A percentile compares a stretch with the other conserved stretches of the same genome.
phyloP scores from a whole-genome alignment of 2,888 invertebrate species.

The Drosophila multiciliata region DNA sequence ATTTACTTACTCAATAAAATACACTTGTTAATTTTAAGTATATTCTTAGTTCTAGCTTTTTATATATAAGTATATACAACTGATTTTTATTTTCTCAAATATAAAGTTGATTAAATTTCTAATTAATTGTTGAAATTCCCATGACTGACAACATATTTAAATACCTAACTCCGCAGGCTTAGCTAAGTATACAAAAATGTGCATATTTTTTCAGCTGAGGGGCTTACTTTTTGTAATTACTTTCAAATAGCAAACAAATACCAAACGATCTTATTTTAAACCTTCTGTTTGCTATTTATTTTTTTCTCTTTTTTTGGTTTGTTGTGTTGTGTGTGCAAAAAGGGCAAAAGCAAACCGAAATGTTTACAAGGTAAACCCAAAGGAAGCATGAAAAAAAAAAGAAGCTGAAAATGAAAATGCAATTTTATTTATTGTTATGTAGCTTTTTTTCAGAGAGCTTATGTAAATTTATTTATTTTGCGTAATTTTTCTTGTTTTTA shows the following conservation, averaged over 20 bases:
- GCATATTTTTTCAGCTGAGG: constrained; percentile 33
- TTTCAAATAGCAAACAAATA: constrained; percentile 71
- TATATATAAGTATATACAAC: neutral
- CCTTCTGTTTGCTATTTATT: constrained; percentile 42
- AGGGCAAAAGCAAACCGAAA: constrained; percentile 34
- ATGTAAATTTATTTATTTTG: constrained; percentile 83
- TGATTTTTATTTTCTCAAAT: neutral
- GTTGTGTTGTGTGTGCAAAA: constrained; percentile 7
- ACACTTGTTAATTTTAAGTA: neutral
- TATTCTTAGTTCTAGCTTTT: neutral
- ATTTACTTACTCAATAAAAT: too few relatives aligned
- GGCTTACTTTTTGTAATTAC: constrained; percentile 77
- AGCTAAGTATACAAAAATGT: constrained; percentile 16
- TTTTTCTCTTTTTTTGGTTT: constrained; percentile 11
- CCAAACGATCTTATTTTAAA: constrained; percentile 48
- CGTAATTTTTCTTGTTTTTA: constrained; percentile 82
- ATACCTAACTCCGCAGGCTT: neutral
- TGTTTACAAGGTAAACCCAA: constrained; percentile 54
- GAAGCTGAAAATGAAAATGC: constrained; percentile 66
- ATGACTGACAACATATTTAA: constrained; percentile 8
- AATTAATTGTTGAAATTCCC: constrained; percentile 3
- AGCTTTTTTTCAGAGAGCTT: constrained; percentile 66
- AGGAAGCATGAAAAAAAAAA: constrained; percentile 40
- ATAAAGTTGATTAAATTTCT: neutral
- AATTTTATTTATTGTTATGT: constrained; percentile 82